Evolutionary conservation across 2,888 invertebrate species (phyloP).

Genomic region (Glaucopsyche alexis): DNA sequence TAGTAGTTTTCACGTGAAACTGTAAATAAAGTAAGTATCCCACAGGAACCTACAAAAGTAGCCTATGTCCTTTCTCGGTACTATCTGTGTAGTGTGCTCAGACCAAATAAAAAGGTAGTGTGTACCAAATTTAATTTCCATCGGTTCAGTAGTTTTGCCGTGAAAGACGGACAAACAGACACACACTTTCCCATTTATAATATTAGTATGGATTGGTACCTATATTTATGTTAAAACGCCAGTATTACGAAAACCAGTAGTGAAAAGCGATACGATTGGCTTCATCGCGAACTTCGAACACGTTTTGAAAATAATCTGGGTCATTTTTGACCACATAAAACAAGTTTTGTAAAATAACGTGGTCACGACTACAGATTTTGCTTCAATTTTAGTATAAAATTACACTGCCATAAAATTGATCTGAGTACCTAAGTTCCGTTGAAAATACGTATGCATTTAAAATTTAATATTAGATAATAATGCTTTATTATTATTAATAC

Average conservation of each 20-base stretch:
- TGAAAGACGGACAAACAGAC: too few species aligned
- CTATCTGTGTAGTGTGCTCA: too few species aligned
- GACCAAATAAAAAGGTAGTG: too few species aligned
- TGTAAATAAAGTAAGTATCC: too few species aligned
- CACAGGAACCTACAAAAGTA: too few species aligned
- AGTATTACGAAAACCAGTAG: conserved; percentile 9
- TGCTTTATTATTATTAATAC: not conserved
- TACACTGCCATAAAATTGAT: conserved; percentile 8
- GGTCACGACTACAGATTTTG: conserved; percentile 2
- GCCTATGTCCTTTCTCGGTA: too few species aligned
- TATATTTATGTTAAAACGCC: not conserved
- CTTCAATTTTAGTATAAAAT: conserved; percentile 8
- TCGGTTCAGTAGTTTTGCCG: too few species aligned
- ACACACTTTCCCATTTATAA: too few species aligned
- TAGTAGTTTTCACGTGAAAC: too few species aligned
- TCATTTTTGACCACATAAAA: conserved; percentile 23
- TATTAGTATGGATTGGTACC: too few species aligned
- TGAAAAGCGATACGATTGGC: conserved; percentile 11
- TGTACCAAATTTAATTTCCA: too few species aligned
- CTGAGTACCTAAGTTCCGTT: not conserved
- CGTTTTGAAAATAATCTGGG: conserved; percentile 13
- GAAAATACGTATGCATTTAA: not conserved
- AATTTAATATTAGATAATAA: not conserved
- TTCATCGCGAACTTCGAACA: not conserved
- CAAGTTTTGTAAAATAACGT: conserved; percentile 20